Evolutionary conservation across 53 echinoderm and acorn worm species (phyloP).

Genomic region (Hippasteria phrygiana): DNA sequence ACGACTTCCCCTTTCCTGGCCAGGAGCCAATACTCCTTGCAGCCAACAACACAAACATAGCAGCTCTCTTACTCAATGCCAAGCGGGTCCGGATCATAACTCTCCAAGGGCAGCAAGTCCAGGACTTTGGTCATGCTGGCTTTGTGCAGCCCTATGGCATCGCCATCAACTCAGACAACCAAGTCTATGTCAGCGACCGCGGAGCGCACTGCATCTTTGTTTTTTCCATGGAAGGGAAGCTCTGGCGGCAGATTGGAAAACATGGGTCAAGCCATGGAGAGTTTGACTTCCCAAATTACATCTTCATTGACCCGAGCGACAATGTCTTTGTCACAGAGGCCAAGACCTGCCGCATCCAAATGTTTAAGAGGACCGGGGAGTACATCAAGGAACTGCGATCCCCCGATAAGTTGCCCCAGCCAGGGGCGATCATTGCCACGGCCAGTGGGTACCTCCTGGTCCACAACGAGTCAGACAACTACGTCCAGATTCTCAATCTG

Average conservation of each 20-base stretch:
- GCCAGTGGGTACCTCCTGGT: constrained; percentile 88
- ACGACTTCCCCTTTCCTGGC: constrained; percentile 73
- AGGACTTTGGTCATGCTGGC: constrained; percentile 73
- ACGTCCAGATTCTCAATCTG: constrained; percentile 84
- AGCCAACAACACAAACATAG: constrained; percentile 68
- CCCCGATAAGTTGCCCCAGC: constrained; percentile 78
- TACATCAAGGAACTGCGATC: constrained; percentile 83
- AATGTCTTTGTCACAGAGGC: constrained; percentile 86
- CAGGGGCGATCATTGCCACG: constrained; percentile 84
- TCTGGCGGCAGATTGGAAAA: constrained; percentile 74
- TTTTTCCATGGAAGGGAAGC: constrained; percentile 70
- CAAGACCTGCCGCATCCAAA: constrained; percentile 84
- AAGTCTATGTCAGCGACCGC: constrained; percentile 84
- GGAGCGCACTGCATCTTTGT: constrained; percentile 77
- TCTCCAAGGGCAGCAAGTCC: constrained; percentile 66
- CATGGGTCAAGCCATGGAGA: constrained; percentile 84
- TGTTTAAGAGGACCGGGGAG: constrained; percentile 73
- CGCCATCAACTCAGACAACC: constrained; percentile 77
- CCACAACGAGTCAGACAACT: constrained; percentile 78
- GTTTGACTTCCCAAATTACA: constrained; percentile 88
- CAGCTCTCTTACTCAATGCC: constrained; percentile 75
- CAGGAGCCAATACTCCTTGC: constrained; percentile 84
- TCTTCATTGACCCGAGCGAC: constrained; percentile 80
- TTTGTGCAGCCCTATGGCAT: constrained; percentile 87
- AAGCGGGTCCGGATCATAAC: constrained; percentile 78